phyloP scores from a whole-genome alignment of 2,113 vertebrate genomes.

The Steatornis caripensis region DNA sequence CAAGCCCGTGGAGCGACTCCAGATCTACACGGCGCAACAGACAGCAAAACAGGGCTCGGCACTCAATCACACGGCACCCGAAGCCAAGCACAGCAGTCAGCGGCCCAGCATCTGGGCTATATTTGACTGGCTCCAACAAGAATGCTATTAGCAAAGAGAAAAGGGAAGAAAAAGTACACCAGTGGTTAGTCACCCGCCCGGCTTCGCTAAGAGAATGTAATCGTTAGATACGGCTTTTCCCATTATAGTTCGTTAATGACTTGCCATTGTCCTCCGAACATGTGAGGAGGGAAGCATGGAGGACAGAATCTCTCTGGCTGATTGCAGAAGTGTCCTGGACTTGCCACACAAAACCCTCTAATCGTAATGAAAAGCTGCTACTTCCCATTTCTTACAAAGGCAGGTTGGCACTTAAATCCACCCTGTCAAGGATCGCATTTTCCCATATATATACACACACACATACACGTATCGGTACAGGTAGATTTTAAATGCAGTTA shows the following conservation, averaged over 20 bases:
- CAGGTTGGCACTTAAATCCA: background rate
- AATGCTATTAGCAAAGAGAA: background rate
- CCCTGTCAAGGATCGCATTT: background rate
- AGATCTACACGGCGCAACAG: background rate
- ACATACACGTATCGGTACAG: background rate
- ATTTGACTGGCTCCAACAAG: background rate
- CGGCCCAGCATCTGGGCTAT: background rate
- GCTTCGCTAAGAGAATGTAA: conserved; percentile 21
- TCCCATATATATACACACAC: background rate
- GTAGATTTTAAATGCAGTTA: background rate
- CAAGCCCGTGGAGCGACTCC: conserved; percentile 22
- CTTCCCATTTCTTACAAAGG: background rate
- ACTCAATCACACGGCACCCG: background rate
- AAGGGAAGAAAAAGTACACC: background rate
- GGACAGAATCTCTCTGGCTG: background rate
- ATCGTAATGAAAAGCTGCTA: background rate
- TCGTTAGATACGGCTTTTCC: conserved; percentile 37
- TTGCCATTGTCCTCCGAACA: conserved; percentile 37
- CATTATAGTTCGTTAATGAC: conserved; percentile 40
- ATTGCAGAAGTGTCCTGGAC: conserved; percentile 15
- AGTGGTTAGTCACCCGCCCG: background rate
- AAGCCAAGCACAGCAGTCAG: background rate
- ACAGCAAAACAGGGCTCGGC: background rate
- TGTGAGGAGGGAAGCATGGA: background rate
- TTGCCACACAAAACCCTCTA: background rate